Conservation (phyloP, 2,797 vertebrate genomes). For the Cossypha caffra region DNA sequence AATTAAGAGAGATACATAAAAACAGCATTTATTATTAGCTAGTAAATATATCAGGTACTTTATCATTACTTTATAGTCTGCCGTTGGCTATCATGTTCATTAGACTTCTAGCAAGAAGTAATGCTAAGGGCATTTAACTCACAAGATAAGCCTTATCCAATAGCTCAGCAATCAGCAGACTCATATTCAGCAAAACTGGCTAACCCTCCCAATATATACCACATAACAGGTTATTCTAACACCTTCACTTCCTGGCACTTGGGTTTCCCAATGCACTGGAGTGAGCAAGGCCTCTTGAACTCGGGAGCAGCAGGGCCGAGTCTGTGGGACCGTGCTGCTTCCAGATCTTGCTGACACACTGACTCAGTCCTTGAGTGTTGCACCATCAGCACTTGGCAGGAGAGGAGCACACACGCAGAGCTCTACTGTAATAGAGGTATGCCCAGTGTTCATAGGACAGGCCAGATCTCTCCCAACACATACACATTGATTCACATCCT, state of each 20-base stretch:
- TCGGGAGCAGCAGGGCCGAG: background rate
- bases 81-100: background rate
- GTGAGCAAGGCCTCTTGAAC: background rate
- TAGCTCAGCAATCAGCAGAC: background rate
- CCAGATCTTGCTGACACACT: background rate
- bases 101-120: background rate
- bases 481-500: background rate
- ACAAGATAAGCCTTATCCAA: background rate
- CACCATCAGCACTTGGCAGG: background rate
- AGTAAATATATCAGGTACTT: background rate
- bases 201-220: background rate
- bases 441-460: background rate
- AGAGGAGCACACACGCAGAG: background rate
- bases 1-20: background rate
- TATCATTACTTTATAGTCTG: background rate
- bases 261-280: background rate
- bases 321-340: background rate
- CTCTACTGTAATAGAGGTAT: background rate
- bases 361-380: rapidly evolving
- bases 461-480: background rate
- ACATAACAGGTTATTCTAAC: rapidly evolving
- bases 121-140: background rate
- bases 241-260: background rate
- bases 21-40: background rate
- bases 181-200: background rate